These are phyloP conservation scores for Pelecanus crispus DNA, from an alignment of 2,113 vertebrate species.

Conservation along the genomic window DNA sequence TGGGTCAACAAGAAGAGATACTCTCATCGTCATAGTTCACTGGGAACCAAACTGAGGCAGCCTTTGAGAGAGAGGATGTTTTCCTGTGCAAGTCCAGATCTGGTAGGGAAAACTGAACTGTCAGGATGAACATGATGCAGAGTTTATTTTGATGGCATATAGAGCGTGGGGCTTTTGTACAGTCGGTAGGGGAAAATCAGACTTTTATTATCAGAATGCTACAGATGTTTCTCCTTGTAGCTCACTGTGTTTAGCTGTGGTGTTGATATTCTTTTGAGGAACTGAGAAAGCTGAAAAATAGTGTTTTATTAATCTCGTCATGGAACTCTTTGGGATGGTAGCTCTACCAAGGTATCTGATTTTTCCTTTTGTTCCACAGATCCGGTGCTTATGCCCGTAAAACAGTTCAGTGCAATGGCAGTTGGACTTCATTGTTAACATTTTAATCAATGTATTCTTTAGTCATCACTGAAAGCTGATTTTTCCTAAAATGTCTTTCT, in stretches of 20 bases:
- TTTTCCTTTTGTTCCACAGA: not conserved
- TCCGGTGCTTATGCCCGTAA: not conserved
- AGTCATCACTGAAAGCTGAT: not conserved
- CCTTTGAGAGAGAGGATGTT: not conserved
- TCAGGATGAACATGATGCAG: not conserved
- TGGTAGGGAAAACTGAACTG: not conserved
- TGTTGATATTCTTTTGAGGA: not conserved
- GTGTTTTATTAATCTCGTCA: not conserved
- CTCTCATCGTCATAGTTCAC: not conserved
- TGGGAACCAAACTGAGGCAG: not conserved
- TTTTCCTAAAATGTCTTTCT: not conserved
- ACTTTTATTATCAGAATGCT: not conserved
- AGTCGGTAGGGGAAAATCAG: not conserved
- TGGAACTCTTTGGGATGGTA: not conserved
- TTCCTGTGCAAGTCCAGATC: not conserved
- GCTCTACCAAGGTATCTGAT: not conserved
- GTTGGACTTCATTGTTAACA: not conserved
- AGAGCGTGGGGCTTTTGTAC: not conserved
- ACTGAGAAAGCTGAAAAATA: not conserved
- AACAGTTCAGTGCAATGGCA: not conserved
- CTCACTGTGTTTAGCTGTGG: not conserved
- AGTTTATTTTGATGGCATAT: not conserved
- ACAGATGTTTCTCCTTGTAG: not conserved
- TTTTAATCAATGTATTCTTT: not conserved
- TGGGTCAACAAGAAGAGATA: not conserved